Evolutionary conservation across 2,113 vertebrate genomes (phyloP).

Genomic region (Globicephala melas): DNA sequence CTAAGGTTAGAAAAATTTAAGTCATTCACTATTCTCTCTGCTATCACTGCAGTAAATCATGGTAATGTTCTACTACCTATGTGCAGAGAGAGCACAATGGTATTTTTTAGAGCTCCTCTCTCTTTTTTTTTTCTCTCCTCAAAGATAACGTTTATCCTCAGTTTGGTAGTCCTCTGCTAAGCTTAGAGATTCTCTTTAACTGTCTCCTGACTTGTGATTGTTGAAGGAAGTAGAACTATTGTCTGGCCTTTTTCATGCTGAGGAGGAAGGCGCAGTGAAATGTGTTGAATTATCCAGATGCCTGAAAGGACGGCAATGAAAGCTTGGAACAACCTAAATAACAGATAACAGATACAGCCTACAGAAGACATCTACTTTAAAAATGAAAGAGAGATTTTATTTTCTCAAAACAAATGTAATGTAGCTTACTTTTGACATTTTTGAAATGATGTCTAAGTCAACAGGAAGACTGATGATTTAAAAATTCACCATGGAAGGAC

Average conservation of each 20-base stretch:
- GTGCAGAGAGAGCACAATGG: background rate
- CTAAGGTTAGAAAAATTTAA: background rate
- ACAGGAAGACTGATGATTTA: slow-evolving; percentile 43
- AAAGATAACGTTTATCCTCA: slow-evolving; percentile 58
- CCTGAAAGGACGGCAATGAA: slow-evolving; percentile 50
- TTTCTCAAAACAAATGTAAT: slow-evolving; percentile 53
- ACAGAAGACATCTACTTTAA: background rate
- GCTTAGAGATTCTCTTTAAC: slow-evolving; percentile 51
- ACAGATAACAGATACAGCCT: background rate
- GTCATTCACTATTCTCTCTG: background rate
- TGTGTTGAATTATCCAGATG: slow-evolving; percentile 66
- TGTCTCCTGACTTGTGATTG: slow-evolving; percentile 63
- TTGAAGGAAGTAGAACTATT: slow-evolving; percentile 65
- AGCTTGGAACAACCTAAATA: slow-evolving; percentile 48
- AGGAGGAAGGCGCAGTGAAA: slow-evolving; percentile 50
- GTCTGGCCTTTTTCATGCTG: slow-evolving; percentile 60
- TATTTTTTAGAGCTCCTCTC: slow-evolving; percentile 1
- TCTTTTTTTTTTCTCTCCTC: background rate
- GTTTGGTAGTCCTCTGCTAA: slow-evolving; percentile 28
- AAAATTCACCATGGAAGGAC: slow-evolving; percentile 49
- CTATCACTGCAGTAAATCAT: background rate
- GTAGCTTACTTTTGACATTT: slow-evolving; percentile 45
- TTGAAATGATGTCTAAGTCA: slow-evolving; percentile 51
- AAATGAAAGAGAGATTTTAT: slow-evolving; percentile 42
- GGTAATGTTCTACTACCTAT: background rate